These are phyloP conservation scores for Struthidea cinerea DNA, from an alignment of 2,113 vertebrate genomes.

Conservation along the genomic window DNA sequence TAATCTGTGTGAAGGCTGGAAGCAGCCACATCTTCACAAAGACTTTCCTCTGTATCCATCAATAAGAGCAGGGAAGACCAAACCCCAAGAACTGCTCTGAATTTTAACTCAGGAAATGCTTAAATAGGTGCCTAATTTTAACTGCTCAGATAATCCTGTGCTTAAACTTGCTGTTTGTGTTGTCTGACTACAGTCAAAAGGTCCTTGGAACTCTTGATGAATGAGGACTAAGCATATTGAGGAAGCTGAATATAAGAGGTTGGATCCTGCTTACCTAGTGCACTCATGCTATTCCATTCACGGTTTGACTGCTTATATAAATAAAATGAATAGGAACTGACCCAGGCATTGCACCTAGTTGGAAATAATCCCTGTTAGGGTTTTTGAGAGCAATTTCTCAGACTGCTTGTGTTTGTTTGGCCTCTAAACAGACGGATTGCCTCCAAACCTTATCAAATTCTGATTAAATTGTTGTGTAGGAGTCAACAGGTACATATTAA, in stretches of 20 bases:
- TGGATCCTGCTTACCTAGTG: constrained; percentile 5
- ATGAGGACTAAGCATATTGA: background rate
- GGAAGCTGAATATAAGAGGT: background rate
- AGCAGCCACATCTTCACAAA: background rate
- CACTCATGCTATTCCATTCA: background rate
- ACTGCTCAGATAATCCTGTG: background rate
- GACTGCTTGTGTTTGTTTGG: background rate
- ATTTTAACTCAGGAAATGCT: background rate
- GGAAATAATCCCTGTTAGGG: constrained; percentile 6
- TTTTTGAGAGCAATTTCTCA: constrained; percentile 3
- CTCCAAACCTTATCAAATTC: background rate
- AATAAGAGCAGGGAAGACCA: background rate
- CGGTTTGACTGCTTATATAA: background rate
- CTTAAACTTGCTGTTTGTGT: background rate
- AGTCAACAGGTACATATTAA: constrained; percentile 34
- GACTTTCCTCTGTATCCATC: background rate
- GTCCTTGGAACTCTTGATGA: background rate
- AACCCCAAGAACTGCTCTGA: background rate
- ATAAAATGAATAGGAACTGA: constrained; percentile 10
- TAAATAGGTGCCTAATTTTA: background rate
- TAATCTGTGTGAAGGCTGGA: background rate
- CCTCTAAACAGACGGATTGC: background rate
- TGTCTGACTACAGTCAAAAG: background rate
- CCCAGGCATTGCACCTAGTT: background rate
- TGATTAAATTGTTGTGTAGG: background rate